Evolutionary conservation across 2,113 vertebrate species (phyloP), one percentile per base, ranked within the genome.

Genomic region (Odocoileus virginianus): DNA sequence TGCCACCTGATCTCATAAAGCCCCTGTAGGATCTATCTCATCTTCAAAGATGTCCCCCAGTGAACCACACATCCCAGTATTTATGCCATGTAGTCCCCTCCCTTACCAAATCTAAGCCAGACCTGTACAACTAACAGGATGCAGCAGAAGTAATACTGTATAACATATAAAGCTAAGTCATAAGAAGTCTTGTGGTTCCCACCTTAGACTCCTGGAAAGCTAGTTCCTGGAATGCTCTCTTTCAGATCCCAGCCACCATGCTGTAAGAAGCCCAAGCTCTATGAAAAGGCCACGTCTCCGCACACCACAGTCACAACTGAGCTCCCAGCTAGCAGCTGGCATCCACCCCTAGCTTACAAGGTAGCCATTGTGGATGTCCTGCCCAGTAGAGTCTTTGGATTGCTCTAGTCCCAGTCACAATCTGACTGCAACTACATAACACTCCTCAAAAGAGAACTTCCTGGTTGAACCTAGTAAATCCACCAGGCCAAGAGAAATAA

Each of bases 321-420:
- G 57, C 30, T 47, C 54, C 78, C 50, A 54, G 55, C 1, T 21
- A 54, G 27, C 17, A 54, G 11, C 54, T 28, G 47, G 28, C 10
- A 36, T 50, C n/a, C 23, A 19, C 19, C 2, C 0, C 50, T 91
- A 89, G n/a, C 4, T 81, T 4, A 0, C 0, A 2, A 76, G 83
- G 36, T 10, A 28, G 25, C n/a, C 50, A 45, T 45, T 4, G 12
- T 57, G 17, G n/a, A 85, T 30, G 33, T 12, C 79, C 10, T 11
- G 16, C 16, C 58, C 19, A 43, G 16, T 12, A 0, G 0, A 55
- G 17, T 21, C 52, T 47, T 30, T 52, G 8, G 50, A 33, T 71
- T 27, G 40, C 25, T 47, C 54, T 33, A 94, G 67, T 30, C 40
- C 21, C 27, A 55, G 25, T 30, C 57, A 52, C 81, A 33, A 33